Evolutionary conservation across 1,140 invertebrate species (phyloP), one percentile per base, ranked within the genome.

Genomic region (Aphelenchoides fujianensis): DNA sequence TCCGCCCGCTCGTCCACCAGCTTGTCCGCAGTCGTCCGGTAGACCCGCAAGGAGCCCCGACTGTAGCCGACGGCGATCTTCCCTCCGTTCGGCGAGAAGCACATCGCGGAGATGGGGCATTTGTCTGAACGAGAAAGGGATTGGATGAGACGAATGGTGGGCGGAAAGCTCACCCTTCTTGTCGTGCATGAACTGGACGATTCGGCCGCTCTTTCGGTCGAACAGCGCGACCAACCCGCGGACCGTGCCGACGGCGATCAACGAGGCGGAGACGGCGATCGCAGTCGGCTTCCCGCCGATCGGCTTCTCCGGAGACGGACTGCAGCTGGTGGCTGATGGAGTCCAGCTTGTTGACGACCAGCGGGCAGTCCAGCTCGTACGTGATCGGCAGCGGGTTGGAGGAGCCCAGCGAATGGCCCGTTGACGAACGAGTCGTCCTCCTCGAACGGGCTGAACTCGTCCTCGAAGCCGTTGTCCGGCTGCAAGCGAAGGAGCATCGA

Each of bases 61-160:
- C 68, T 68, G 57, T 62, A 77, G 19, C 77, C 73, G 52, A 79
- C 55, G 19, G 68, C 69, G 3, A 78, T 16, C 5, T 37, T 48
- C 32, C 35, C 32, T 9, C 31, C 0, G 34, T 78, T 70, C 12
- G 23, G 27, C 2, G 70, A 69, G 27, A 77, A 79, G 52, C 68
- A 61, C 32, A 77, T 28, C 16, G 74, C 80, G 27, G 75, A 79
- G 9, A 77, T 61, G 12, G 69, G 61, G 35, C 74, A 75, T 54
- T 63, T 76, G 31, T 72, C 74, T 76, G 34, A 57, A 79, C n/a
- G n/a, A n/a, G n/a, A n/a, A n/a, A n/a, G n/a, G n/a, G 16, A 69
- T 48, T 19, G 1, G 16, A 53, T 16, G 16, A 69, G 12, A n/a
- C 27, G 35, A 3, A 19, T n/a, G n/a, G n/a, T n/a, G n/a, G n/a